Conservation (phyloP, 2,113 vertebrate species). For the Pseudorasbora parva region DNA sequence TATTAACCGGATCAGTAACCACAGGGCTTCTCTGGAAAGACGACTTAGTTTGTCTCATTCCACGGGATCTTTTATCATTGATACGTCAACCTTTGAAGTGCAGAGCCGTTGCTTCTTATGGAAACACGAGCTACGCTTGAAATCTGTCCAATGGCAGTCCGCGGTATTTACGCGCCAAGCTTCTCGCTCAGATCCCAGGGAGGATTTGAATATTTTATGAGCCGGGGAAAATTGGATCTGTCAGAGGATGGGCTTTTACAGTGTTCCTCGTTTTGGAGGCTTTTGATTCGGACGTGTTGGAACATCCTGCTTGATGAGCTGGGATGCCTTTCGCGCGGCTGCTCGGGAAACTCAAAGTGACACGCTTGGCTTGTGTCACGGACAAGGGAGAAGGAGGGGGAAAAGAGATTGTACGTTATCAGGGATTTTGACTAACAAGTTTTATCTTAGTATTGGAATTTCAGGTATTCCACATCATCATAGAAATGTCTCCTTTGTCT, state of each 20-base stretch:
- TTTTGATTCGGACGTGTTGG: constrained; percentile 74
- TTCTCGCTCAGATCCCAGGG: constrained; percentile 68
- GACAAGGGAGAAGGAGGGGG: constrained; percentile 15
- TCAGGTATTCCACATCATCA: not conserved
- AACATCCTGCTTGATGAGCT: constrained; percentile 70
- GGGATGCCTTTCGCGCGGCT: constrained; percentile 59
- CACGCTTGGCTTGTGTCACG: constrained; percentile 56
- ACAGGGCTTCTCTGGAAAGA: constrained; percentile 47
- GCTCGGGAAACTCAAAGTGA: constrained; percentile 62
- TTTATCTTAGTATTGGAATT: not conserved
- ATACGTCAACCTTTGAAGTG: constrained; percentile 67
- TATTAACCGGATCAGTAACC: constrained; percentile 48
- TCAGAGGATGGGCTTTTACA: constrained; percentile 70
- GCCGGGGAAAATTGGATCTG: constrained; percentile 77
- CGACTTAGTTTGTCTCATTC: constrained; percentile 44
- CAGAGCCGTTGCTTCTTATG: constrained; percentile 49
- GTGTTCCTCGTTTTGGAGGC: constrained; percentile 60
- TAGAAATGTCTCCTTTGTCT: not conserved
- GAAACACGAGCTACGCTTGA: constrained; percentile 62
- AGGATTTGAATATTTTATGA: constrained; percentile 84
- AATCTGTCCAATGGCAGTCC: constrained; percentile 63
- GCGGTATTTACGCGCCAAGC: constrained; percentile 71
- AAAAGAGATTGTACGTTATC: not conserved
- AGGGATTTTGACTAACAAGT: not conserved
- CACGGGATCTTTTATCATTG: constrained; percentile 24